Conservation (phyloP, 2,888 invertebrate genomes). For the Brachyptera risi region DNA sequence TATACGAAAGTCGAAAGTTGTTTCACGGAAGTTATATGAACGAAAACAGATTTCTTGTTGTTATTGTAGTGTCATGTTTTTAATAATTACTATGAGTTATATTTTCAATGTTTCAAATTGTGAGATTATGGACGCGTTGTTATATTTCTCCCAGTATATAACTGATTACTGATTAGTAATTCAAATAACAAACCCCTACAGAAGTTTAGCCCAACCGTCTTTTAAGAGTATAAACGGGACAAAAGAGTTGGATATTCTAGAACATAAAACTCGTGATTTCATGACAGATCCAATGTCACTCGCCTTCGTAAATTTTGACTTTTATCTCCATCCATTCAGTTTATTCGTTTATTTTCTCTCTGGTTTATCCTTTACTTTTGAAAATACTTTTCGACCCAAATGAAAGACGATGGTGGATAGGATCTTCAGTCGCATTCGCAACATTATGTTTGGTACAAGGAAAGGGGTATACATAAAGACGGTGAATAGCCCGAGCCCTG, state of each 20-base stretch:
- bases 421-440: too few relatives aligned
- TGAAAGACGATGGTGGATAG: too few relatives aligned
- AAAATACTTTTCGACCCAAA: too few relatives aligned
- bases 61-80: neutral
- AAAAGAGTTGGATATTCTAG: neutral
- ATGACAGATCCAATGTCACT: conserved; percentile 6
- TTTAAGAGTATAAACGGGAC: neutral
- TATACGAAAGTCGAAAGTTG: too few relatives aligned
- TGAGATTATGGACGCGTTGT: neutral
- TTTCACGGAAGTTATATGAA: too few relatives aligned
- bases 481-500: neutral
- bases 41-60: too few relatives aligned
- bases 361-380: too few relatives aligned
- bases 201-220: neutral
- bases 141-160: neutral
- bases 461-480: neutral
- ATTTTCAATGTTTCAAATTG: neutral
- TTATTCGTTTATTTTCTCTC: too few relatives aligned
- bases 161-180: conserved; percentile 25
- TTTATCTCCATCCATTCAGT: too few relatives aligned
- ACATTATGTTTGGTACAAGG: too few relatives aligned
- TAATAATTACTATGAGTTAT: neutral
- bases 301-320: neutral
- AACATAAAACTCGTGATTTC: neutral
- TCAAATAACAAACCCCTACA: conserved; percentile 10